A percentile compares a stretch with the other conserved stretches of the same genome.
Evolutionary conservation across 2,113 vertebrate genomes (phyloP).

Genomic region (Caranx ignobilis): DNA sequence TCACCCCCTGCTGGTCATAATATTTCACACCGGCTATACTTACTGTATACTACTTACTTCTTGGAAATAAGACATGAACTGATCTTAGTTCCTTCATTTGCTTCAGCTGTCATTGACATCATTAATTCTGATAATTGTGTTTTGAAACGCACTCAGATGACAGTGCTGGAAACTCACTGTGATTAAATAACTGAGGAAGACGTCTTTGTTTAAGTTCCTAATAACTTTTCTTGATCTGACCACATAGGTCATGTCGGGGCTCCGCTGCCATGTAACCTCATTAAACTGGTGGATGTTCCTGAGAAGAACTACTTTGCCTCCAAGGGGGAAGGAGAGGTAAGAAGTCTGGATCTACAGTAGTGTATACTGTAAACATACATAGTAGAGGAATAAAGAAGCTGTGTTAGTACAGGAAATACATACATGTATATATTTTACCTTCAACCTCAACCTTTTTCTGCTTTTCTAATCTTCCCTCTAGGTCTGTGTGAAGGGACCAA

Average conservation of each 20-base stretch:
- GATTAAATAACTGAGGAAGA: neutral
- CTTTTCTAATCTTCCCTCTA: conserved; percentile 62
- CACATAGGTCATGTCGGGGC: conserved; percentile 95
- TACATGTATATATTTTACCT: neutral
- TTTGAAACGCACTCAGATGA: neutral
- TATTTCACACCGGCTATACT: neutral
- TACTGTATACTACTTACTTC: neutral
- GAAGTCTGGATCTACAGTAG: neutral
- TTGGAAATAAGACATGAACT: accelerated
- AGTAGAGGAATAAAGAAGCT: neutral
- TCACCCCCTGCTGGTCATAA: conserved; percentile 56
- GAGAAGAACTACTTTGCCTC: conserved; percentile 97
- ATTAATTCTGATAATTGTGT: neutral
- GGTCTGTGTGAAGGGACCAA: conserved; percentile 98
- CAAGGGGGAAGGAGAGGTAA: conserved; percentile 97
- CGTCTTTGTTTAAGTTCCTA: neutral
- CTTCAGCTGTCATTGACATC: neutral
- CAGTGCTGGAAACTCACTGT: neutral
- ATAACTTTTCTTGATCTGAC: neutral
- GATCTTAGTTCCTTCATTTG: neutral
- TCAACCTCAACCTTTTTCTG: neutral
- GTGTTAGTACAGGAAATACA: neutral
- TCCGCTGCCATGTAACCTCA: conserved; percentile 95
- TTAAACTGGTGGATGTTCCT: conserved; percentile 93
- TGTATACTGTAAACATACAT: neutral